phyloP scores from a whole-genome alignment of 2,888 invertebrate species.

The Drosophila pegasa region DNA sequence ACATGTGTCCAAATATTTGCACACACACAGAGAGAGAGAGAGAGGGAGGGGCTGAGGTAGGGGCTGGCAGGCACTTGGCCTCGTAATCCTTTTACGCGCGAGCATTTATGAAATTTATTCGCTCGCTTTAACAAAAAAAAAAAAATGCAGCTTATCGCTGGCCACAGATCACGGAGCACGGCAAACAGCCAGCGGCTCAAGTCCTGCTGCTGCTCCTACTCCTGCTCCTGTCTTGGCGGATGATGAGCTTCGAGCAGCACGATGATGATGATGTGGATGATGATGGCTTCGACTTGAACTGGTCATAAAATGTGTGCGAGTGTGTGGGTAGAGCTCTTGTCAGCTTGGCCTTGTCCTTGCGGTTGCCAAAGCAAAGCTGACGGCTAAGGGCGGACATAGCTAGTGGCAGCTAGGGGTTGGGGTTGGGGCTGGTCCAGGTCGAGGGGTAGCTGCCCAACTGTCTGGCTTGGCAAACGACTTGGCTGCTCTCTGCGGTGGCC shows the following conservation, averaged over 20 bases:
- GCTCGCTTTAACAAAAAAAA: constrained; percentile 31
- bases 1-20: constrained; percentile 68
- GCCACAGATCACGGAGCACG: constrained; percentile 62
- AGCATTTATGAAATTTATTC: constrained; percentile 77
- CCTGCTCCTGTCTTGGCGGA: constrained; percentile 36
- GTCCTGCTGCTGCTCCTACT: constrained; percentile 39
- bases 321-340: constrained; percentile 7
- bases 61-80: constrained; percentile 37
- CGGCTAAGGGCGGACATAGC: background rate
- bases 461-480: constrained; percentile 46
- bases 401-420: background rate
- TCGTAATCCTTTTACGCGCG: constrained; percentile 67
- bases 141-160: constrained; percentile 58
- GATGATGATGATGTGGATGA: constrained; percentile 60
- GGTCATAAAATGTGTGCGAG: constrained; percentile 64
- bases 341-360: constrained; percentile 65
- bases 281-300: constrained; percentile 77
- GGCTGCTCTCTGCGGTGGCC: constrained; percentile 56
- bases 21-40: constrained; percentile 23
- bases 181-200: constrained; percentile 55
- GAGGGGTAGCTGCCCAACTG: constrained; percentile 23
- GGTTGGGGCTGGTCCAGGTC: background rate
- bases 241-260: constrained; percentile 57
- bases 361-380: constrained; percentile 52
- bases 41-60: constrained; percentile 1